These are phyloP conservation scores for Gasterosteus aculeatus DNA, from an alignment of 2,113 vertebrate species.

Conservation along the genomic window DNA sequence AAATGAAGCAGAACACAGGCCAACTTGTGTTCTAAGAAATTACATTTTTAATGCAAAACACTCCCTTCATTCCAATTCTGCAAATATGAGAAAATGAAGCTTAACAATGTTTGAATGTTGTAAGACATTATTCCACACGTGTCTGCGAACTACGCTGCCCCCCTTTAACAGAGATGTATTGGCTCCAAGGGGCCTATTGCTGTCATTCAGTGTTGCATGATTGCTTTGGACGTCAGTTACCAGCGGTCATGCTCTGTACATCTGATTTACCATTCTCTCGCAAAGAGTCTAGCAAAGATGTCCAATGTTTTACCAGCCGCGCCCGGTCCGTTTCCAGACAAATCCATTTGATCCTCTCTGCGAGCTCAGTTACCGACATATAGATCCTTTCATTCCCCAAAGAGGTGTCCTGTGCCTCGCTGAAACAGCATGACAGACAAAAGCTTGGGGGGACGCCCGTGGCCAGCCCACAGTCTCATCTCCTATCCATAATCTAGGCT, in stretches of 20 bases:
- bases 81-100: background rate
- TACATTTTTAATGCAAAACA: background rate
- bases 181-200: background rate
- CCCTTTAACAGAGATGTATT: background rate
- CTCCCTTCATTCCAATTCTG: background rate
- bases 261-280: slow-evolving; percentile 23
- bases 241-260: background rate
- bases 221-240: slow-evolving; percentile 45
- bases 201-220: slow-evolving; percentile 15
- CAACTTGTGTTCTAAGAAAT: background rate
- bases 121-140: background rate
- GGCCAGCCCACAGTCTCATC: slow-evolving; percentile 62
- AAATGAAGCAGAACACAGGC: background rate
- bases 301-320: slow-evolving; percentile 53
- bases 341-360: slow-evolving; percentile 68
- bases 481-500: slow-evolving; percentile 63
- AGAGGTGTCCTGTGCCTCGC: slow-evolving; percentile 54
- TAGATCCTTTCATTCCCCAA: slow-evolving; percentile 66
- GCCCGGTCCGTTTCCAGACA: slow-evolving; percentile 37
- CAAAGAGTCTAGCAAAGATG: slow-evolving; percentile 16
- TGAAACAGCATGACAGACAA: slow-evolving; percentile 68
- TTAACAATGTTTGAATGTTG: slow-evolving; percentile 11
- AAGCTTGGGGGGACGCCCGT: slow-evolving; percentile 71
- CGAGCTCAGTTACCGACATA: slow-evolving; percentile 67
- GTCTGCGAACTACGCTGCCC: background rate